A percentile compares a stretch with the other conserved stretches of the same genome.
Evolutionary conservation across 2,797 vertebrate species (phyloP).

Genomic region (Dryobates pubescens): DNA sequence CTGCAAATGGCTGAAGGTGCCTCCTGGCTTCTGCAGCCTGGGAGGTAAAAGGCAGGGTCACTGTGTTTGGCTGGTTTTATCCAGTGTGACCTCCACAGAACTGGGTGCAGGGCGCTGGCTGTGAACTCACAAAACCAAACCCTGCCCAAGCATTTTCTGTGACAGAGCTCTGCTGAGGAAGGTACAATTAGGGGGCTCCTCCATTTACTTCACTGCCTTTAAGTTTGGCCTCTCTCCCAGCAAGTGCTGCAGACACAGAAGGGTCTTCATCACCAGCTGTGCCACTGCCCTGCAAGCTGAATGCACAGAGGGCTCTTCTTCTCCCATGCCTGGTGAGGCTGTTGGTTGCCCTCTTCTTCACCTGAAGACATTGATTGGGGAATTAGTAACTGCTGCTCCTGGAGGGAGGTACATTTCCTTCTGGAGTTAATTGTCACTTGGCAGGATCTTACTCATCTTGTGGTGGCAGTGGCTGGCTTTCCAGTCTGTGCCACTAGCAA

Average conservation of each 20-base stretch:
- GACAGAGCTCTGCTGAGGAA: not conserved
- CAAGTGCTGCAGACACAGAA: not conserved
- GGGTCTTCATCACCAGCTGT: not conserved
- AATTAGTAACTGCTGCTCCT: not conserved
- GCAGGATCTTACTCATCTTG: not conserved
- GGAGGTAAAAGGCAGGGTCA: not conserved
- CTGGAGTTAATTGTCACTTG: not conserved
- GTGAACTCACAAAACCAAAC: not conserved
- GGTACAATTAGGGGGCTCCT: accelerated
- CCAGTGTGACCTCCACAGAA: not conserved
- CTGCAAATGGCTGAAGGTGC: not conserved
- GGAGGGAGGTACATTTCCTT: not conserved
- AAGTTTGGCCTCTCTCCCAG: not conserved
- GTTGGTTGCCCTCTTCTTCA: not conserved
- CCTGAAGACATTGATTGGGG: not conserved
- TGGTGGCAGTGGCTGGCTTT: not conserved
- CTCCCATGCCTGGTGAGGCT: accelerated
- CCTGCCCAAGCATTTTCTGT: not conserved
- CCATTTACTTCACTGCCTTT: not conserved
- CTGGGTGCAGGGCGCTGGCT: not conserved
- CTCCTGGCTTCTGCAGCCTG: not conserved
- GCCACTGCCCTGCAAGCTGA: not conserved
- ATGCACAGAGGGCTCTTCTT: not conserved
- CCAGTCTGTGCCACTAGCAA: not conserved
- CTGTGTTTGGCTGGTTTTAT: not conserved